These are phyloP conservation scores for Botrylloides violaceus DNA, from an alignment of 23 tunicate species.

Conservation along the genomic window DNA sequence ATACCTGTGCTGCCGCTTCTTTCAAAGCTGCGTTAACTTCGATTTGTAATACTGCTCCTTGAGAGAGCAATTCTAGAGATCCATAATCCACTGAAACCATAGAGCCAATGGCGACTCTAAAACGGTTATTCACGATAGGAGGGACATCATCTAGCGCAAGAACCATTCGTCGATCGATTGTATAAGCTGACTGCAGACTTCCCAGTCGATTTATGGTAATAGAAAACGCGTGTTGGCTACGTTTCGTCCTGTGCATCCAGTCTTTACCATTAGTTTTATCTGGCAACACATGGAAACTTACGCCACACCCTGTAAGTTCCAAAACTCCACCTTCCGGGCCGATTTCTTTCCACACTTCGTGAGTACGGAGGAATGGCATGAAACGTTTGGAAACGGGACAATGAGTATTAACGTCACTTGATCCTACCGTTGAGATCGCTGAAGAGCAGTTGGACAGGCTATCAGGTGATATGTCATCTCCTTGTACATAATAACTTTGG, in stretches of 20 bases:
- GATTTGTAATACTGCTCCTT: slow-evolving; percentile 46
- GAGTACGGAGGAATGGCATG: neutral
- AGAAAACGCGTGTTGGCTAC: neutral
- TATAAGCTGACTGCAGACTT: neutral
- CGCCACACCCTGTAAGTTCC: slow-evolving; percentile 41
- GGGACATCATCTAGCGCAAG: slow-evolving; percentile 70
- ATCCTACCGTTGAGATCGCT: neutral
- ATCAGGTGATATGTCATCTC: slow-evolving; percentile 18
- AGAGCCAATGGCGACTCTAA: slow-evolving; percentile 40
- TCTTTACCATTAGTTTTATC: neutral
- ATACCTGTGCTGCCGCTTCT: no score
- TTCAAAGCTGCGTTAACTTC: slow-evolving; percentile 31
- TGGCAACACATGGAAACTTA: slow-evolving; percentile 45
- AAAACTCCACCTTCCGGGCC: slow-evolving; percentile 55
- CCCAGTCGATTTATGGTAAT: no score
- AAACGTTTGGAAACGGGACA: neutral
- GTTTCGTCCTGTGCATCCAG: neutral
- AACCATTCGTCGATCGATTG: slow-evolving; percentile 45
- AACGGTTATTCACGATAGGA: slow-evolving; percentile 1
- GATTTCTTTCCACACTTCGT: slow-evolving; percentile 45
- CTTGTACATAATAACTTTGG: slow-evolving; percentile 14
- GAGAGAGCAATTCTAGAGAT: slow-evolving; percentile 9
- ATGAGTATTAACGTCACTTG: neutral
- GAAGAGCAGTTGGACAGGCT: neutral
- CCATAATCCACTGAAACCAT: slow-evolving; percentile 39